Conservation (phyloP, 2,888 invertebrate genomes). For the Octodonta nipae region DNA sequence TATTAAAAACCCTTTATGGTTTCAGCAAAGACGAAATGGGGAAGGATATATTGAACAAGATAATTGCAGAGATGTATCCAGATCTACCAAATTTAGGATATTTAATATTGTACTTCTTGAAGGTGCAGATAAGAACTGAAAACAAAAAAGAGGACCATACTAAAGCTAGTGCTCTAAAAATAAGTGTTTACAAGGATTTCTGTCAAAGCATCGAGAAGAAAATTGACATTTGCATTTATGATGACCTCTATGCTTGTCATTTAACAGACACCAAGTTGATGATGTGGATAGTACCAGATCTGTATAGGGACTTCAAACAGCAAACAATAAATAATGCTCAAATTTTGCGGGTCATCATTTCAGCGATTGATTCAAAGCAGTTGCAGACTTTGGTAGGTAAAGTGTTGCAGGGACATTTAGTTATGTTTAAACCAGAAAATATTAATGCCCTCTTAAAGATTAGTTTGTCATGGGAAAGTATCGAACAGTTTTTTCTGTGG, state of each 20-base stretch:
- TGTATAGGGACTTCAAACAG: slow-evolving; percentile 80
- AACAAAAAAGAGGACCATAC: slow-evolving; percentile 38
- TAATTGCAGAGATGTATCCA: slow-evolving; percentile 67
- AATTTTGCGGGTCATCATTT: slow-evolving; percentile 76
- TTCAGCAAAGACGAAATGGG: slow-evolving; percentile 55
- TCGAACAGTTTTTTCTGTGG: slow-evolving; percentile 96
- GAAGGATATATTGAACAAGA: slow-evolving; percentile 57
- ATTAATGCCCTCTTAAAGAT: slow-evolving; percentile 62
- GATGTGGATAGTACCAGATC: slow-evolving; percentile 83
- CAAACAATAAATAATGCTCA: slow-evolving; percentile 78
- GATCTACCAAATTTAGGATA: slow-evolving; percentile 66
- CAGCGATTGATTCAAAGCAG: slow-evolving; percentile 79
- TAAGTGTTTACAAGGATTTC: slow-evolving; percentile 77
- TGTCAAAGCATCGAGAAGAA: slow-evolving; percentile 66
- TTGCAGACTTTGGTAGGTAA: slow-evolving; percentile 82
- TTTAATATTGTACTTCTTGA: slow-evolving; percentile 76
- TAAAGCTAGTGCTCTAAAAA: slow-evolving; percentile 53
- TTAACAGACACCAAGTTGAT: slow-evolving; percentile 78
- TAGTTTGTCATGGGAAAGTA: slow-evolving; percentile 89
- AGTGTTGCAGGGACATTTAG: slow-evolving; percentile 49
- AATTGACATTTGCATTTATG: slow-evolving; percentile 56
- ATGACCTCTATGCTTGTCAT: slow-evolving; percentile 78
- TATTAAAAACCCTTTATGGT: slow-evolving; percentile 72
- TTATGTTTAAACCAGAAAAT: slow-evolving; percentile 69
- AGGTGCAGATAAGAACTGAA: slow-evolving; percentile 53